phyloP scores from a whole-genome alignment of 2,113 vertebrate genomes.

The Spilogale gracilis region DNA sequence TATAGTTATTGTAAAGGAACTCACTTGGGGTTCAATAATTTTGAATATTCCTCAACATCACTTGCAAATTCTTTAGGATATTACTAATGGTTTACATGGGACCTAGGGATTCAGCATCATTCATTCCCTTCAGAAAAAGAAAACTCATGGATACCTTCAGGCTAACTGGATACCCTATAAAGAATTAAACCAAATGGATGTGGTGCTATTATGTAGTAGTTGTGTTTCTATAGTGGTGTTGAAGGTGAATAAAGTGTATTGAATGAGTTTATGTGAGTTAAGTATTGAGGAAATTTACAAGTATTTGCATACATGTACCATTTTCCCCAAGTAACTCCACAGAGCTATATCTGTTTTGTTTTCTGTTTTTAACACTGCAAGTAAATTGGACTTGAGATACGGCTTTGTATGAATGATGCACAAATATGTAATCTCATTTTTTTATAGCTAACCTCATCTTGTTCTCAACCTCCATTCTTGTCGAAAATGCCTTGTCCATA shows the following conservation, averaged over 20 bases:
- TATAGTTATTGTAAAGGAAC: not conserved
- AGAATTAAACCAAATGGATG: not conserved
- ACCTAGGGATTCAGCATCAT: not conserved
- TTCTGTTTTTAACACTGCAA: conserved; percentile 5
- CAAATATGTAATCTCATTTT: not conserved
- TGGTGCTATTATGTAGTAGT: not conserved
- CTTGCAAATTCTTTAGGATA: not conserved
- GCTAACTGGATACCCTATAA: not conserved
- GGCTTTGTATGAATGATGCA: not conserved
- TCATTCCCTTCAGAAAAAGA: not conserved
- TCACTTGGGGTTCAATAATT: not conserved
- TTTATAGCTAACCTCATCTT: not conserved
- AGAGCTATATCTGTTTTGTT: not conserved
- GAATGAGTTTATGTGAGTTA: conserved; percentile 11
- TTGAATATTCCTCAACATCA: not conserved
- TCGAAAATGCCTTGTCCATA: not conserved
- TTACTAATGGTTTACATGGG: not conserved
- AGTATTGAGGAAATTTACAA: not conserved
- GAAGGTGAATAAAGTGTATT: not conserved
- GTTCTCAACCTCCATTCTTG: not conserved
- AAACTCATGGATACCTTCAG: not conserved
- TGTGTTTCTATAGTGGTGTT: not conserved
- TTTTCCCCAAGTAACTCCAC: not conserved
- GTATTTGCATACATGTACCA: not conserved
- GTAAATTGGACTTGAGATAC: not conserved